These are phyloP conservation scores for Drosophila lacteicornis DNA, from an alignment of 1,140 invertebrate genomes.

Conservation along the genomic window DNA sequence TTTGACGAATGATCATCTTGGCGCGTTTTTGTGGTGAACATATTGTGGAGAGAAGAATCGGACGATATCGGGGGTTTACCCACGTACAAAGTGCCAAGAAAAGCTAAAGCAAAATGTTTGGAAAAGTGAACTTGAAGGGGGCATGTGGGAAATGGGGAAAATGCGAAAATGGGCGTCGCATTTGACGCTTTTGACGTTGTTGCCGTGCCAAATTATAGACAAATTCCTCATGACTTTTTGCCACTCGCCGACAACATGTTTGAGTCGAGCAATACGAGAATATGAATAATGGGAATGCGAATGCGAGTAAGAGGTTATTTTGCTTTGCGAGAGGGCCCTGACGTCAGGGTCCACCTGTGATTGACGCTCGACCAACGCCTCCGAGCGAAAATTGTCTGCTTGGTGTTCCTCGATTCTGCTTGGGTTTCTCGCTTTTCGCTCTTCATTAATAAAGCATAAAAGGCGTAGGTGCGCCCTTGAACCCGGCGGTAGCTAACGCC, in stretches of 20 bases:
- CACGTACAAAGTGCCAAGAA: conserved; percentile 50
- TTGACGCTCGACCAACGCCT: conserved; percentile 59
- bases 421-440: conserved; percentile 11
- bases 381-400: conserved; percentile 11
- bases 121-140: conserved; percentile 42
- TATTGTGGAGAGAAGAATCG: neutral
- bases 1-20: conserved; percentile 39
- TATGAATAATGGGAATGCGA: conserved; percentile 28
- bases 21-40: conserved; percentile 29
- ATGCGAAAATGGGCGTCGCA: conserved; percentile 47
- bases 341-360: conserved; percentile 74
- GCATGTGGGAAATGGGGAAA: conserved; percentile 30
- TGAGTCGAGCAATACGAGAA: conserved; percentile 21
- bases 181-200: conserved; percentile 48
- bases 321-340: conserved; percentile 28
- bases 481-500: conserved; percentile 53
- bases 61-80: conserved; percentile 51
- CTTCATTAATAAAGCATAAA: conserved; percentile 50
- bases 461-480: conserved; percentile 57
- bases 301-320: conserved; percentile 19
- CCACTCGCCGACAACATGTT: conserved; percentile 43
- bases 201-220: conserved; percentile 65
- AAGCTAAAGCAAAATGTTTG: conserved; percentile 24
- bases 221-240: conserved; percentile 39
- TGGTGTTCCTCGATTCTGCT: conserved; percentile 9